These are phyloP conservation scores for Odontesthes bonariensis DNA, from an alignment of 2,113 vertebrate genomes.

Conservation along the genomic window DNA sequence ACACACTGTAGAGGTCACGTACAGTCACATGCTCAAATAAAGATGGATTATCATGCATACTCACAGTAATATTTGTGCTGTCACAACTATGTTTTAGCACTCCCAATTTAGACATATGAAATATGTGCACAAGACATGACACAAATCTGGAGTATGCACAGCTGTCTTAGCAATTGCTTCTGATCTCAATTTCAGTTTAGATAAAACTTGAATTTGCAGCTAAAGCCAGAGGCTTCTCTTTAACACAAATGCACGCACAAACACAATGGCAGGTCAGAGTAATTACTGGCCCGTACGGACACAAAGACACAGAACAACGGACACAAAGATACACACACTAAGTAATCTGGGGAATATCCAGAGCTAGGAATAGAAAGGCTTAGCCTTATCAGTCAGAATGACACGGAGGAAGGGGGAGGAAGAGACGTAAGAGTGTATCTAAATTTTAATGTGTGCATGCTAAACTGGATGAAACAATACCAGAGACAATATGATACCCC, in stretches of 20 bases:
- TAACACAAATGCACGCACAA: not conserved
- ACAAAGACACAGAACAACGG: constrained; percentile 27
- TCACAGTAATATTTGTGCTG: not conserved
- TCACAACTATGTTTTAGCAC: not conserved
- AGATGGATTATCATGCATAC: not conserved
- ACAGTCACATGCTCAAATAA: not conserved
- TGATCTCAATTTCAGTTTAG: too few species aligned
- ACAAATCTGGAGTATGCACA: not conserved
- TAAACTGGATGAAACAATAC: constrained; percentile 39
- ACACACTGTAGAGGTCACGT: not conserved
- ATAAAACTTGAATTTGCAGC: not conserved
- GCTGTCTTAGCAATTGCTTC: not conserved
- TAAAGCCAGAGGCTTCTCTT: not conserved
- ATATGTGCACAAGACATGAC: not conserved
- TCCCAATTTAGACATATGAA: not conserved
- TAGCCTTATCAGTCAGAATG: constrained; percentile 62
- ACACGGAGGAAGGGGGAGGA: constrained; percentile 27
- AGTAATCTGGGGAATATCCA: constrained; percentile 77
- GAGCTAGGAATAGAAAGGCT: constrained; percentile 78
- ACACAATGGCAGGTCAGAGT: not conserved
- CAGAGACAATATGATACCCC: not conserved
- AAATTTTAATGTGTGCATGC: constrained; percentile 24
- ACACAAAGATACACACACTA: constrained; percentile 38
- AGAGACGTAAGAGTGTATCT: constrained; percentile 13
- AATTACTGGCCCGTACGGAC: constrained; percentile 38